phyloP scores from a whole-genome alignment of 1,140 invertebrate species.

The Bombus waltoni region DNA sequence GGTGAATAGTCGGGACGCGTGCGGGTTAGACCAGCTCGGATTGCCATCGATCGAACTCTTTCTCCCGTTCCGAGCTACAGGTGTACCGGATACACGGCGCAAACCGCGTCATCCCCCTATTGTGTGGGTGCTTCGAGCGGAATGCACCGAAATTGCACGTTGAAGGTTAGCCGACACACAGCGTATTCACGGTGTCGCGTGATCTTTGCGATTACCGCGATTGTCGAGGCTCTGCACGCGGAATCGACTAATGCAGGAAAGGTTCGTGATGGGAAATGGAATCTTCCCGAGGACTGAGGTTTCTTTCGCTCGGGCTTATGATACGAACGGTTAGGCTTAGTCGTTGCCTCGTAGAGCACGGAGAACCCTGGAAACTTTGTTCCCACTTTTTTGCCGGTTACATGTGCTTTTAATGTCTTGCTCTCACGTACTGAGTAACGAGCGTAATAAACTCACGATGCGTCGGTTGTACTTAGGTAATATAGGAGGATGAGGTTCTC shows the following conservation, averaged over 20 bases:
- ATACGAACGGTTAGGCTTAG: background rate
- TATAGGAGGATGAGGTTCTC: no score
- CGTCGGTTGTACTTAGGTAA: background rate
- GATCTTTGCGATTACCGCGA: conserved; percentile 21
- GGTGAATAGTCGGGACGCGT: conserved; percentile 55
- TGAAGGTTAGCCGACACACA: background rate
- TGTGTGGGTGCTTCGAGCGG: conserved; percentile 20
- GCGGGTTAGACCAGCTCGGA: conserved; percentile 50
- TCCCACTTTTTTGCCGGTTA: conserved; percentile 20
- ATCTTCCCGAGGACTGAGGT: background rate
- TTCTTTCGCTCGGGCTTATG: background rate
- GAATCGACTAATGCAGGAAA: background rate
- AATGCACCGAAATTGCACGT: conserved; percentile 25
- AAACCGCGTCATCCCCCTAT: conserved; percentile 40
- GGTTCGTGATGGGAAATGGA: conserved; percentile 8
- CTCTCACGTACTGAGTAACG: background rate
- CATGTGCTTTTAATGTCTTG: background rate
- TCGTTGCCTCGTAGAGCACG: no score
- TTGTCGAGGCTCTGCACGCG: background rate
- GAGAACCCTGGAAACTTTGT: conserved; percentile 1
- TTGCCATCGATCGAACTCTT: conserved; percentile 67
- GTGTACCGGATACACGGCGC: conserved; percentile 25
- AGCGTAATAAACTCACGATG: conserved; percentile 3
- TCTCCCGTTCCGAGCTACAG: conserved; percentile 49
- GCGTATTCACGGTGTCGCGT: background rate